A percentile compares a stretch with the other conserved stretches of the same genome.
phyloP scores from a whole-genome alignment of 2,113 vertebrate species.

The Bombycilla garrulus region DNA sequence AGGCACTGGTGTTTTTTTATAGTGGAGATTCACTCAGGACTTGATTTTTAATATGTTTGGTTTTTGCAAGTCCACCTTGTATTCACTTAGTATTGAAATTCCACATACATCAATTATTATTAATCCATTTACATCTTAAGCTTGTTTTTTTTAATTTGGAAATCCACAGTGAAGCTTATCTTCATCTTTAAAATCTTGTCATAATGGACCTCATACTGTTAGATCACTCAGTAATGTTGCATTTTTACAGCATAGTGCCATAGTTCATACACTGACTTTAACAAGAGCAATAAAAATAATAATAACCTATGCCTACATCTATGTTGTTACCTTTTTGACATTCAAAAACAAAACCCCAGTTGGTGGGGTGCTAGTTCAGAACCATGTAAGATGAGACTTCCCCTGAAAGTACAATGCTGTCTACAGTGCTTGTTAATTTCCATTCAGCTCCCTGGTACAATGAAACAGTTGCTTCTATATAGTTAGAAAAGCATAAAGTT shows the following conservation, averaged over 20 bases:
- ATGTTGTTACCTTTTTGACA: background rate
- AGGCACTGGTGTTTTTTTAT: background rate
- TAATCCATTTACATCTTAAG: background rate
- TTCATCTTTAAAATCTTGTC: background rate
- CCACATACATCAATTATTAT: background rate
- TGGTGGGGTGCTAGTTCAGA: background rate
- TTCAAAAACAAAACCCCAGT: background rate
- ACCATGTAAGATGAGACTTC: background rate
- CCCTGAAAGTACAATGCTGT: background rate
- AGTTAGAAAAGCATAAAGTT: background rate
- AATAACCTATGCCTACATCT: background rate
- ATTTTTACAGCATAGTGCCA: slow-evolving; percentile 42
- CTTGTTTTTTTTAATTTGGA: background rate
- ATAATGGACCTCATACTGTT: background rate
- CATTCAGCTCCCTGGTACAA: background rate
- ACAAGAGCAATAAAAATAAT: slow-evolving; percentile 67
- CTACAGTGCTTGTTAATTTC: background rate
- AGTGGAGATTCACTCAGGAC: background rate
- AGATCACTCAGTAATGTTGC: slow-evolving; percentile 1
- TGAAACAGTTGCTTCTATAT: background rate
- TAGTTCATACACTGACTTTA: slow-evolving; percentile 45
- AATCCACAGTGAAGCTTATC: background rate
- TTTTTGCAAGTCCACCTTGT: background rate
- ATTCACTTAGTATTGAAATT: background rate
- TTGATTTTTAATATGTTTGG: background rate